Evolutionary conservation across 2,888 invertebrate species (phyloP).

Genomic region (Stegophylla sp.): DNA sequence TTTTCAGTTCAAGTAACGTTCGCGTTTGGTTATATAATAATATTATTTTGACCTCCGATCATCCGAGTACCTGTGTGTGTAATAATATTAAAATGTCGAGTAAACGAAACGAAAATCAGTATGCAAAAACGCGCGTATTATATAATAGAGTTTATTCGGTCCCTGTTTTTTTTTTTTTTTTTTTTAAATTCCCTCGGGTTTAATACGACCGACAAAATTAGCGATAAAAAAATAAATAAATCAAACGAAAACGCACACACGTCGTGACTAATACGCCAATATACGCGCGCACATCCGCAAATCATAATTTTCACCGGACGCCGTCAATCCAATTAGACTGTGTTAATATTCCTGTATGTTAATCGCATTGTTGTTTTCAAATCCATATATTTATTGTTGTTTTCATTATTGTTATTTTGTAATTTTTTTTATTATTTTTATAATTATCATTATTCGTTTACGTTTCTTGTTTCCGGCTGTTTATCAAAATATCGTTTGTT

Average conservation of each 20-base stretch:
- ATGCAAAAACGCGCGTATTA: not conserved
- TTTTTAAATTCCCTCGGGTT: not conserved
- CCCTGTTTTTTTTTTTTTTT: not conserved
- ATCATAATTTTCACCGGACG: conserved; percentile 39
- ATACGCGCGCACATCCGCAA: conserved; percentile 13
- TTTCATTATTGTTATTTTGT: no score
- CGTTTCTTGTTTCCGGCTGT: not conserved
- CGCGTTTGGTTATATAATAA: no score
- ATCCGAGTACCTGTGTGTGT: no score
- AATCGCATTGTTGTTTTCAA: conserved; percentile 27
- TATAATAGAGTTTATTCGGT: not conserved
- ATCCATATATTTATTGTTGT: no score
- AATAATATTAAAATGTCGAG: no score
- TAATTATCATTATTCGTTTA: not conserved
- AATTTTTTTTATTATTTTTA: no score
- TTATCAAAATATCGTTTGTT: not conserved
- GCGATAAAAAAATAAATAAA: conserved; percentile 40
- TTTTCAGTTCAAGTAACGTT: no score
- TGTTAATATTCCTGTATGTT: conserved; percentile 48
- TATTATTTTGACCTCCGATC: no score
- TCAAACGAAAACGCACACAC: conserved; percentile 1
- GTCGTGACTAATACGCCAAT: not conserved
- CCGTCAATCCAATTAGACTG: conserved; percentile 35
- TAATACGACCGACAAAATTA: conserved; percentile 37
- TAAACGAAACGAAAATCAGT: not conserved